Conservation (phyloP, 2,113 vertebrate genomes). For the Struthidea cinerea region DNA sequence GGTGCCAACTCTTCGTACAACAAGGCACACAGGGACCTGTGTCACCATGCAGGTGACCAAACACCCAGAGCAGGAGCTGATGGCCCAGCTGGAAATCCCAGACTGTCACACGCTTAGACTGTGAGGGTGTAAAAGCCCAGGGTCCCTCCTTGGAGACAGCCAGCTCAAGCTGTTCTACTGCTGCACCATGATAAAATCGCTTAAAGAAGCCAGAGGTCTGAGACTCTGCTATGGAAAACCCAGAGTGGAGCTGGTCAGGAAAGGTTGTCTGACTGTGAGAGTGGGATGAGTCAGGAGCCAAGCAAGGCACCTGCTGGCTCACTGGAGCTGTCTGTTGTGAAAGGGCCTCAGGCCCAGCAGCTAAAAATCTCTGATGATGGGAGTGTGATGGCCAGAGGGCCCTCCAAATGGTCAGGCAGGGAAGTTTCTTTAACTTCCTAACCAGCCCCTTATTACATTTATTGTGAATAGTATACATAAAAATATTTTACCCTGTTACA, state of each 20-base stretch:
- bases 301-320: too few relatives aligned
- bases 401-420: neutral
- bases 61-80: neutral
- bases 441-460: neutral
- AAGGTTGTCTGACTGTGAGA: neutral
- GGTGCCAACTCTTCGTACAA: neutral
- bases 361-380: neutral
- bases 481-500: neutral
- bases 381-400: neutral
- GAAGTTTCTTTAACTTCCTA: neutral
- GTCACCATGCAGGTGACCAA: neutral
- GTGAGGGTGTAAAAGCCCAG: neutral
- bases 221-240: neutral
- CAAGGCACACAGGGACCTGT: neutral
- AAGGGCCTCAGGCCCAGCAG: accelerated
- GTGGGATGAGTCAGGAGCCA: neutral
- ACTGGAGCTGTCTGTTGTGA: neutral
- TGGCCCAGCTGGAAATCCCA: neutral
- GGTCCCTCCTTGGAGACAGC: neutral
- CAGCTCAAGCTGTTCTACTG: neutral
- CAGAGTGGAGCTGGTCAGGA: neutral
- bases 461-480: neutral
- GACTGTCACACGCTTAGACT: accelerated
- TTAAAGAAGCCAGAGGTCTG: neutral
- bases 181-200: neutral